These are phyloP conservation scores for Bombus sylvicola DNA, from an alignment of 1,140 invertebrate species.

Conservation along the genomic window DNA sequence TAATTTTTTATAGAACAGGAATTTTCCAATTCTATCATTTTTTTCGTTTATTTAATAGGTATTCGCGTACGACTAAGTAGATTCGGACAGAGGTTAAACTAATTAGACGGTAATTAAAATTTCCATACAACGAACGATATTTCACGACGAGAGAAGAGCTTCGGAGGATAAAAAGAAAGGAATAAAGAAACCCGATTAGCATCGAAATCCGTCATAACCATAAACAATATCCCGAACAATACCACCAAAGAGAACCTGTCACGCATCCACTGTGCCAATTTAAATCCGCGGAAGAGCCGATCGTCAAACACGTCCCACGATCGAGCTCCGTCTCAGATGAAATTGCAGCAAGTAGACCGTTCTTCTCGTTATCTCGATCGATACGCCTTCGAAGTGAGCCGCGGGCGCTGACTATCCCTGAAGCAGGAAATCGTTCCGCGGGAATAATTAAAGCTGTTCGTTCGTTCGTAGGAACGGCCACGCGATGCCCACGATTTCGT, in stretches of 20 bases:
- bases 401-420: background rate
- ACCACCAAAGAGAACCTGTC: background rate
- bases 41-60: background rate
- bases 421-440: constrained; percentile 26
- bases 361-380: background rate
- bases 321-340: background rate
- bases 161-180: background rate
- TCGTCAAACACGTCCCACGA: constrained; percentile 6
- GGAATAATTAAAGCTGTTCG: constrained; percentile 33
- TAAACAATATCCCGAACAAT: background rate
- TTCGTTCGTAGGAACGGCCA: background rate
- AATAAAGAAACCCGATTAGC: too few relatives aligned
- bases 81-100: background rate
- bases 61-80: background rate
- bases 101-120: background rate
- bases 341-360: background rate
- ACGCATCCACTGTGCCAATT: background rate
- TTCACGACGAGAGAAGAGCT: background rate
- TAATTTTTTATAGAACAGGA: too few relatives aligned
- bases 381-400: background rate
- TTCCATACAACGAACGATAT: background rate
- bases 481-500: background rate
- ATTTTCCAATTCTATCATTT: too few relatives aligned
- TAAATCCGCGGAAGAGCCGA: background rate
- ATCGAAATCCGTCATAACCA: background rate